Base-by-base conservation (phyloP, 2,888 invertebrate species). In the Heliconius aoede region DNA sequence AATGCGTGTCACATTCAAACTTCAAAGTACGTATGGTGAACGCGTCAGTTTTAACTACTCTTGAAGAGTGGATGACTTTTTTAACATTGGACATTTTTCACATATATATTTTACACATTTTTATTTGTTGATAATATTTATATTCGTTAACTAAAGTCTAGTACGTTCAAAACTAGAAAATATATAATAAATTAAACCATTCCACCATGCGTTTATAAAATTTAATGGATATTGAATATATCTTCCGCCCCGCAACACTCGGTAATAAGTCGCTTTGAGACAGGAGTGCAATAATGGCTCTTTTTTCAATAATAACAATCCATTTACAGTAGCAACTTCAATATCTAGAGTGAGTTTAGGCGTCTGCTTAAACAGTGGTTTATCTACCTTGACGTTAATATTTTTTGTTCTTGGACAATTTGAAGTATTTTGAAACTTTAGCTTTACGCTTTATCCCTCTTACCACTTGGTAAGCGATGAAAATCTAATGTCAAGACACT, bases 11-110 rank as follows among this genome's bases (percentile, higher is more conserved):
- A 24, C 28, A 40, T 46, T 46, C 46, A 46, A 46, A 46, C 46
- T 46, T 73, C 67, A 32, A 68, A 64, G 72, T 76, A 79, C 7
- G 32, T 51, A 28, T 1, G 21, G 46, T 21, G 11, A 32, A 64
- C n/a, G 64, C 32, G 64, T 32, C 64, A 3, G 30, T 11, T 64
- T 64, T n/a, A 64, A 64, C 18, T 62, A 30, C 32, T 32, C 21
- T 64, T n/a, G 30, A 64, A 64, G 32, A 32, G 32, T 46, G 21
- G 4, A 4, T 5, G 11, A 9, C 4, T 64, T 32, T 62, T 62
- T 30, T 21, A 5, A 46, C 18, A 21, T 64, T 11, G 9, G 21
- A n/a, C n/a, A n/a, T n/a, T n/a, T n/a, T n/a, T n/a, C n/a, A n/a
- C n/a, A n/a, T n/a, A n/a, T n/a, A n/a, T n/a, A n/a, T n/a, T n/a